phyloP scores from a whole-genome alignment of 2,888 invertebrate species.

The Erebia epiphron region DNA sequence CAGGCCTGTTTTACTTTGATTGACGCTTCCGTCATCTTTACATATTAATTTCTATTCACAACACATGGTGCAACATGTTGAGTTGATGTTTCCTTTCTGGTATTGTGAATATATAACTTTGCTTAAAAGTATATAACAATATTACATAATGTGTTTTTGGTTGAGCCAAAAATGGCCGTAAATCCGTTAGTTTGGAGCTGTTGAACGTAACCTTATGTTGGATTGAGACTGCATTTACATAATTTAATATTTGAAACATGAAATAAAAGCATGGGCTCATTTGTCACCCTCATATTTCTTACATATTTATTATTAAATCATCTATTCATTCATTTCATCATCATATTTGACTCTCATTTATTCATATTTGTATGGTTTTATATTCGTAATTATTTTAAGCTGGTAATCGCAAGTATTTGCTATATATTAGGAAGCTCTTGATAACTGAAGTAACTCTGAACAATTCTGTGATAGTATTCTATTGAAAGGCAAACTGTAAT shows the following conservation, averaged over 20 bases:
- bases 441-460: not conserved
- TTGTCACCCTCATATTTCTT: constrained; percentile 14
- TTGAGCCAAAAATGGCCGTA: not conserved
- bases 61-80: constrained; percentile 68
- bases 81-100: constrained; percentile 53
- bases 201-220: constrained; percentile 15
- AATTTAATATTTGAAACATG: not conserved
- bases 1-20: constrained; percentile 67
- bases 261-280: constrained; percentile 27
- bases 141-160: constrained; percentile 7
- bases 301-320: not conserved
- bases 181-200: not conserved
- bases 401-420: constrained; percentile 1
- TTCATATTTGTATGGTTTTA: not conserved
- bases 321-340: constrained; percentile 4
- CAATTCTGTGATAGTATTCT: not conserved
- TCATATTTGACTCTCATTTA: not conserved
- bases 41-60: constrained; percentile 50
- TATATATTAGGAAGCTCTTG: not conserved
- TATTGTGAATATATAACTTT: constrained; percentile 54
- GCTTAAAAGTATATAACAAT: constrained; percentile 37
- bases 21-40: constrained; percentile 65
- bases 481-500: not conserved
- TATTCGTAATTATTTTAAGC: not conserved
- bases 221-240: constrained; percentile 22